Evolutionary conservation across 2,113 vertebrate genomes (phyloP).

Genomic region (Oncorhynchus tshawytscha): DNA sequence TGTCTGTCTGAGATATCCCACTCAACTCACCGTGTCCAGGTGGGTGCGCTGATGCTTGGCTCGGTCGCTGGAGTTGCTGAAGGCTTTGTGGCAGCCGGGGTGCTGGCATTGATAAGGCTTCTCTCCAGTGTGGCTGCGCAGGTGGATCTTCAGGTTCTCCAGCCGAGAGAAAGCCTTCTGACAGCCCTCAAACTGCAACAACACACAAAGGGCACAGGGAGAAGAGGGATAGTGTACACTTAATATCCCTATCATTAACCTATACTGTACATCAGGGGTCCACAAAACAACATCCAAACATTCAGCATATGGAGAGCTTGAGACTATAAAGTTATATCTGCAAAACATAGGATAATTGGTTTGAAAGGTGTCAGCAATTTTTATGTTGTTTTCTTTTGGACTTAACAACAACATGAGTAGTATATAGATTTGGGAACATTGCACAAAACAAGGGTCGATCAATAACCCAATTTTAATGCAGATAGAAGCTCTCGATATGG

Average conservation of each 20-base stretch:
- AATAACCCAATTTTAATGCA: too few relatives aligned
- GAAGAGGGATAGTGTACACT: not conserved
- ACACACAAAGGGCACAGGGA: not conserved
- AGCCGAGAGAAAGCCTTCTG: slow-evolving; percentile 96
- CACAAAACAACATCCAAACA: slow-evolving; percentile 1
- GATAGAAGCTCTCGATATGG: too few relatives aligned
- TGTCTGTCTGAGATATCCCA: not conserved
- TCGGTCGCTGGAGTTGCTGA: slow-evolving; percentile 98
- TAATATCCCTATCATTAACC: not conserved
- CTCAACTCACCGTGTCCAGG: slow-evolving; percentile 76
- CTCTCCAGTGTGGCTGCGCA: slow-evolving; percentile 94
- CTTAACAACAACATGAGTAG: too few relatives aligned
- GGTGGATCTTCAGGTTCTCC: slow-evolving; percentile 97
- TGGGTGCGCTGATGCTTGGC: slow-evolving; percentile 98
- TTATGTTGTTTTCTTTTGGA: too few relatives aligned
- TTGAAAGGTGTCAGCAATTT: too few relatives aligned
- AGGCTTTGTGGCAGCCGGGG: slow-evolving; percentile 91
- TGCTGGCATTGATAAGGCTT: slow-evolving; percentile 94
- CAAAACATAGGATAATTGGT: too few relatives aligned
- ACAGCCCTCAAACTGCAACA: slow-evolving; percentile 89
- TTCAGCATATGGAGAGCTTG: not conserved
- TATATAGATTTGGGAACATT: too few relatives aligned
- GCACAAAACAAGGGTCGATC: too few relatives aligned
- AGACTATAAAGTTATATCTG: too few relatives aligned
- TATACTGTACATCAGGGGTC: not conserved